Evolutionary conservation across 2,888 invertebrate species (phyloP).

Genomic region (Aphodius sticticus): DNA sequence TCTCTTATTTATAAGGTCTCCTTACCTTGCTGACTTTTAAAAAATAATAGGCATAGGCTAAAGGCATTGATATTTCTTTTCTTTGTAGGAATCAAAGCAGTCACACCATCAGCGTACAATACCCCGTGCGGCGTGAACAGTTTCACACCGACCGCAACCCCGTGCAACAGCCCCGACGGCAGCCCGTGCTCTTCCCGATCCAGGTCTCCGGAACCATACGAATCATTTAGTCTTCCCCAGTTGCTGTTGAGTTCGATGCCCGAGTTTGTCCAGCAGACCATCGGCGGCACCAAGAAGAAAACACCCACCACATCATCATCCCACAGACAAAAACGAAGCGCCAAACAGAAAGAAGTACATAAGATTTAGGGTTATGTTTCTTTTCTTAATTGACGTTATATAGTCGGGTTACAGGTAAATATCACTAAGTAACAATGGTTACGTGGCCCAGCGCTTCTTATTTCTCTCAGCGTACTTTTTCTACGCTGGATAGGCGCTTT

Average conservation of each 20-base stretch:
- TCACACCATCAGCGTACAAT: conserved; percentile 72
- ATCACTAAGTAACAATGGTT: no score
- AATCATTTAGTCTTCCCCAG: conserved; percentile 59
- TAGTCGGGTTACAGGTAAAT: no score
- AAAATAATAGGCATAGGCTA: no score
- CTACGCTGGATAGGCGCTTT: no score
- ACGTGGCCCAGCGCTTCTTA: no score
- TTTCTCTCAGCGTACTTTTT: no score
- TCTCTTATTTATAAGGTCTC: no score
- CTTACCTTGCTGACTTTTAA: no score
- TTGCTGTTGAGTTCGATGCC: conserved; percentile 71
- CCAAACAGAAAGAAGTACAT: conserved; percentile 55
- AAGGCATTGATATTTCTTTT: background rate
- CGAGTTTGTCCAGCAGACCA: conserved; percentile 69
- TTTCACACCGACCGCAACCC: conserved; percentile 85
- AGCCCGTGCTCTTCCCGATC: conserved; percentile 66
- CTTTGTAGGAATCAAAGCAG: conserved; percentile 69
- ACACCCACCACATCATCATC: conserved; percentile 42
- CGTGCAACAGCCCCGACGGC: conserved; percentile 84
- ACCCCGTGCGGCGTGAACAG: conserved; percentile 71
- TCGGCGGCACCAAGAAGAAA: conserved; percentile 62
- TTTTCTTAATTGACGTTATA: no score
- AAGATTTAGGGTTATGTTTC: background rate
- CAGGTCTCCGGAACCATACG: conserved; percentile 66
- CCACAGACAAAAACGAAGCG: conserved; percentile 56